Percentiles rank a stretch among this genome's conserved stretches.
phyloP scores from a whole-genome alignment of 2,888 invertebrate species.

The Melipona beecheii region DNA sequence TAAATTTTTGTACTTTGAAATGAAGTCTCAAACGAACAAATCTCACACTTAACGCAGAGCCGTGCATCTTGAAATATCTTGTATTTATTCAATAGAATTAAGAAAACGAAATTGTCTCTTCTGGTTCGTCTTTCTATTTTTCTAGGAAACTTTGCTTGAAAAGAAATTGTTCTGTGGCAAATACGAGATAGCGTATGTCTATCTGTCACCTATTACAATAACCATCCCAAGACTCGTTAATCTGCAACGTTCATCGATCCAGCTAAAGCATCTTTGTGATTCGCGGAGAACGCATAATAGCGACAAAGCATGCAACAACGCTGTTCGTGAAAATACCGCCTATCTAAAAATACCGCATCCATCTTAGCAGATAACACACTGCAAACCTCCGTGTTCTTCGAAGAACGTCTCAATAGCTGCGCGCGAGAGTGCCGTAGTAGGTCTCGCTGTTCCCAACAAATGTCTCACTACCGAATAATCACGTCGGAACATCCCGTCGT shows the following conservation, averaged over 20 bases:
- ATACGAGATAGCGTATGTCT: too few species aligned
- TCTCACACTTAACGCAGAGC: too few species aligned
- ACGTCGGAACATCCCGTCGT: not conserved
- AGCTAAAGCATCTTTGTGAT: not conserved
- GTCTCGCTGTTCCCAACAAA: not conserved
- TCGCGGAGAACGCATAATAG: not conserved
- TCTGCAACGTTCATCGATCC: not conserved
- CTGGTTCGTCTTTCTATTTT: too few species aligned
- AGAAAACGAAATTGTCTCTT: too few species aligned
- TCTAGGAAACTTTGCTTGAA: too few species aligned
- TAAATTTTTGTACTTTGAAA: too few species aligned
- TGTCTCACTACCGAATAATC: conserved; percentile 27
- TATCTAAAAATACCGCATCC: not conserved
- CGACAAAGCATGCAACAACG: conserved; percentile 3
- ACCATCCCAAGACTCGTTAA: not conserved
- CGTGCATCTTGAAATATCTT: too few species aligned
- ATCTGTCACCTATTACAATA: too few species aligned
- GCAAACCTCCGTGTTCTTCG: not conserved
- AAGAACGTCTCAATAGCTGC: conserved; percentile 1
- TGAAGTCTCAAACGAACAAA: too few species aligned
- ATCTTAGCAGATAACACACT: not conserved
- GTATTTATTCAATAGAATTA: too few species aligned
- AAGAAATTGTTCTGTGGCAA: too few species aligned
- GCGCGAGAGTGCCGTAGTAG: not conserved
- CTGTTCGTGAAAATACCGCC: not conserved